Conservation (phyloP, 2,113 vertebrate genomes). For the Pterocles gutturalis region DNA sequence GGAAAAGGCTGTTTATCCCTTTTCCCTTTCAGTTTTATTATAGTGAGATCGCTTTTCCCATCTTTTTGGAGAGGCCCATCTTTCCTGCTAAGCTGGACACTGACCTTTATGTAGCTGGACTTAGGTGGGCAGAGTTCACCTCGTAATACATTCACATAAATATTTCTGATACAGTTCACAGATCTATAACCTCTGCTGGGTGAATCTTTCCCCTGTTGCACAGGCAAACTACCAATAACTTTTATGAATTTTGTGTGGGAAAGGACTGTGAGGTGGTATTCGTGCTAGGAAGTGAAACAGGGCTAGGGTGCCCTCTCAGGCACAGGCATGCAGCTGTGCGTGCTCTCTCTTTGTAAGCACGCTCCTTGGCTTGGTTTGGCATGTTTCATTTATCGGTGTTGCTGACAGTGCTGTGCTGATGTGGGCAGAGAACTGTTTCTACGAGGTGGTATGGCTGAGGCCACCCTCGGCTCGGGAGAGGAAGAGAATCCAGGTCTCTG, state of each 20-base stretch:
- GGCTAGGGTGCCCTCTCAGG: background rate
- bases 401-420: rapidly evolving
- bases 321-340: background rate
- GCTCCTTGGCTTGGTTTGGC: background rate
- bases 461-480: background rate
- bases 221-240: background rate
- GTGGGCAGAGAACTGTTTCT: background rate
- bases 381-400: background rate
- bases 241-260: background rate
- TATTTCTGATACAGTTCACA: too few relatives aligned
- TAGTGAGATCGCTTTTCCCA: rapidly evolving
- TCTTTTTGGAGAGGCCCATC: background rate
- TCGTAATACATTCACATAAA: background rate
- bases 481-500: background rate
- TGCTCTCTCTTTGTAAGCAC: rapidly evolving
- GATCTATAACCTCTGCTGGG: background rate
- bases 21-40: background rate
- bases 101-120: background rate
- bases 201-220: background rate
- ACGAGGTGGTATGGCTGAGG: rapidly evolving
- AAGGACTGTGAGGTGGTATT: background rate
- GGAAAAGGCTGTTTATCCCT: background rate
- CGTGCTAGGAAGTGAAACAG: background rate
- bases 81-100: background rate
- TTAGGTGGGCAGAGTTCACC: background rate